These are phyloP conservation scores for Hoplias malabaricus DNA, from an alignment of 2,113 vertebrate genomes.

Conservation along the genomic window DNA sequence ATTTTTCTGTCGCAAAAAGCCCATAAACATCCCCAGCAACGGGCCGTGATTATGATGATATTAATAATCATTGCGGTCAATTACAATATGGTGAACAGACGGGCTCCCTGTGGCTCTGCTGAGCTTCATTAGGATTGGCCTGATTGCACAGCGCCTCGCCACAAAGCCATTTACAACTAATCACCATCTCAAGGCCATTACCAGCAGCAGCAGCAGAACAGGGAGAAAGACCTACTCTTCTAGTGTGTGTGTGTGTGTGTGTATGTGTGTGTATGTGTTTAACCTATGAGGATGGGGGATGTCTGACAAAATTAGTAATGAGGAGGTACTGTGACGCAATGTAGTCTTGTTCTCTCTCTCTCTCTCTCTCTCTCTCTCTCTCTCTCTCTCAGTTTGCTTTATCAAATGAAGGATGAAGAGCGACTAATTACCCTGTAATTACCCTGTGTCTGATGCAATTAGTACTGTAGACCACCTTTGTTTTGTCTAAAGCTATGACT, in stretches of 20 bases:
- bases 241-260: constrained; percentile 1
- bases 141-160: constrained; percentile 53
- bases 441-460: neutral
- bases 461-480: too few relatives aligned
- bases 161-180: constrained; percentile 49
- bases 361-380: too few relatives aligned
- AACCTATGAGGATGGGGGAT: neutral
- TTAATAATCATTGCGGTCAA: constrained; percentile 81
- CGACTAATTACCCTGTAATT: too few relatives aligned
- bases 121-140: constrained; percentile 65
- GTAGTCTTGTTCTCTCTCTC: neutral
- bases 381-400: too few relatives aligned
- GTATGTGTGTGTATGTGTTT: neutral
- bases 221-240: neutral
- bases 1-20: constrained; percentile 61
- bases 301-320: neutral
- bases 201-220: constrained; percentile 8
- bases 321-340: neutral
- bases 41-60: constrained; percentile 73
- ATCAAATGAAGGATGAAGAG: too few relatives aligned
- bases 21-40: constrained; percentile 68
- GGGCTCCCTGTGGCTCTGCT: constrained; percentile 64
- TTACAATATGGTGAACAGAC: constrained; percentile 69
- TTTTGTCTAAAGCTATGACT: too few relatives aligned
- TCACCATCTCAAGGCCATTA: constrained; percentile 48